phyloP scores from a whole-genome alignment of 2,113 vertebrate genomes.

The Junco hyemalis region DNA sequence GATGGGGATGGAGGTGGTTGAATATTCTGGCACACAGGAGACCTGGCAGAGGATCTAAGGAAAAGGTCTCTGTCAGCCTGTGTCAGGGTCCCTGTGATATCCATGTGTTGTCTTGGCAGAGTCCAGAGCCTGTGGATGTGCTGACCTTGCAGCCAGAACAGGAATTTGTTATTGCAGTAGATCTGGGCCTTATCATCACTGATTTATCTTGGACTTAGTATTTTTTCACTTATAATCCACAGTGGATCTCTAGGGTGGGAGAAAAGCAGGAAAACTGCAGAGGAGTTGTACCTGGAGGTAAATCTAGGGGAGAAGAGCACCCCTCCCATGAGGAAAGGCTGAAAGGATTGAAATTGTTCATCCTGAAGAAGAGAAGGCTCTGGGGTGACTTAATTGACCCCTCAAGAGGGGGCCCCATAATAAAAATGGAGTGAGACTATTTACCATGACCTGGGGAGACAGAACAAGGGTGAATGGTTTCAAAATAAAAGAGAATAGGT shows the following conservation, averaged over 20 bases:
- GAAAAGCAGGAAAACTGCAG: not conserved
- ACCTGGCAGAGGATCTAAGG: not conserved
- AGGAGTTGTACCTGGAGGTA: not conserved
- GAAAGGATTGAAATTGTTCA: not conserved
- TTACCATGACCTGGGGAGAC: rapidly evolving
- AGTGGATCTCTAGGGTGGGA: not conserved
- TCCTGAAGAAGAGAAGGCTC: not conserved
- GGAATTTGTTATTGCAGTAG: not conserved
- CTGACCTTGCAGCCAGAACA: not conserved
- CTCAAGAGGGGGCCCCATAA: not conserved
- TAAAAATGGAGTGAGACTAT: not conserved
- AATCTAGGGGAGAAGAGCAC: not conserved
- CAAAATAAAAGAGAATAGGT: not conserved
- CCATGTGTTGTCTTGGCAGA: conserved; percentile 39
- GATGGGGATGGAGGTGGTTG: not conserved
- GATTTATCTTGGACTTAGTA: not conserved
- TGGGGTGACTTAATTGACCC: not conserved
- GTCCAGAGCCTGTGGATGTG: not conserved
- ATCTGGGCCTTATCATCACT: not conserved
- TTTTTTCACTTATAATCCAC: not conserved
- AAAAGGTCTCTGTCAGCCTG: not conserved
- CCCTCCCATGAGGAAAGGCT: not conserved
- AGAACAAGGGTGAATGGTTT: not conserved
- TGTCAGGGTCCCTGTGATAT: not conserved
- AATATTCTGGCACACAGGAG: not conserved